Conservation (phyloP, 2,113 vertebrate genomes). For the Laticauda laticaudata region DNA sequence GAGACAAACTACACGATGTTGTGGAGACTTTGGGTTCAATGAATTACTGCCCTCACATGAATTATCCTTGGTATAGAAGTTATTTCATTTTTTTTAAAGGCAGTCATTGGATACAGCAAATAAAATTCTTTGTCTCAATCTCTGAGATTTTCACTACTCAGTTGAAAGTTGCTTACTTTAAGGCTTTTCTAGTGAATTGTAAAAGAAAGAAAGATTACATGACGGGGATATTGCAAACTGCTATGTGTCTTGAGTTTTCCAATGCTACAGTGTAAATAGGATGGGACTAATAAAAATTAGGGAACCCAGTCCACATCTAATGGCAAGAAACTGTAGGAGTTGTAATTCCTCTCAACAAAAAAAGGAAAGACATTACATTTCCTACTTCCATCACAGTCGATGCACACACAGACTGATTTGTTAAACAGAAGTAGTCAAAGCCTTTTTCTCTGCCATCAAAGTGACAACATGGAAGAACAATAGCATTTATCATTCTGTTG, state of each 20-base stretch:
- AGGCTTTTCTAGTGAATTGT: background rate
- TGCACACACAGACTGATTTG: background rate
- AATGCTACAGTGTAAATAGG: background rate
- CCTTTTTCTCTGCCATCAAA: background rate
- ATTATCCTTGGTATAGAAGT: background rate
- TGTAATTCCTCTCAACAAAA: background rate
- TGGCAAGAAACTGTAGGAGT: background rate
- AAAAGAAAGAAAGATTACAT: background rate
- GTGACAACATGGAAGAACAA: background rate
- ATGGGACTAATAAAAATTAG: background rate
- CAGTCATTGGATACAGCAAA: background rate
- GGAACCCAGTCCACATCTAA: background rate
- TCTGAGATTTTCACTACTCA: background rate
- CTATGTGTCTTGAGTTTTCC: background rate
- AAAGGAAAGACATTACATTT: background rate
- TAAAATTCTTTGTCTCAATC: background rate
- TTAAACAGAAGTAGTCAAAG: background rate
- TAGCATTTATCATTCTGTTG: constrained; percentile 13
- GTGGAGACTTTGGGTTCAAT: background rate
- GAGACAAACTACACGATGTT: background rate
- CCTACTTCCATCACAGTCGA: background rate
- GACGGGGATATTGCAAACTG: background rate
- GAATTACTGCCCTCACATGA: background rate
- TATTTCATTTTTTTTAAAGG: background rate
- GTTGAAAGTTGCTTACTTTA: background rate